Evolutionary conservation across 1,140 invertebrate genomes (phyloP), one percentile per base, ranked within the genome.

Genomic region (Odontomachus brunneus): DNA sequence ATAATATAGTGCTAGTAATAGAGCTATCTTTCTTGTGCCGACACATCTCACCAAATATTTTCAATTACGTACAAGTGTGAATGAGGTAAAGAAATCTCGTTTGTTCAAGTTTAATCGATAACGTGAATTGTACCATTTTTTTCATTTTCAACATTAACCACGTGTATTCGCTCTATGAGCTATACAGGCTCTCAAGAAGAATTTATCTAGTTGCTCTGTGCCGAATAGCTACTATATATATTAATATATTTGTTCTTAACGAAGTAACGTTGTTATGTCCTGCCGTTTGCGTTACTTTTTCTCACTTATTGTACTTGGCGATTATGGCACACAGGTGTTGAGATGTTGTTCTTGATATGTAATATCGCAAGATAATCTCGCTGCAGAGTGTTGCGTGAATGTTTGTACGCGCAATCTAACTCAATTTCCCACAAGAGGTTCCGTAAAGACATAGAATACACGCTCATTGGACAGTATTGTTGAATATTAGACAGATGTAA

Each of bases 1-100:
- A 44, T 44, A 78, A 78, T 38, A 78, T 38, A 71, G 44, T 80
- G 17, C 22, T 69, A 48, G 4, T 44, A 44, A 44, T 11, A 44
- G 9, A 44, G 38, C 9, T 44, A 33, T 33, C 5, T 44, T 7
- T 11, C 38, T 44, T 44, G 3, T 44, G 9, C 5, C 29, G 19
- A 57, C 59, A 59, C 38, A 26, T 24, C 11, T 76, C 15, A 2
- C 2, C 24, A 53, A 57, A 29, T 15, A 15, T 67, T 67, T 38
- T 69, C 14, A 69, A 26, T 55, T 11, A 17, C 19, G 33, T 48
- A 19, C 33, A 26, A 38, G n/a, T 53, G 48, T 12, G n/a, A 5
- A 12, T 9, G 15, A 57, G 44, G 12, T n/a, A 9, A 76, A 14
- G 19, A 24, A 48, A 5, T n/a, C 5, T 5, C 7, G 0, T 49